Conservation (phyloP, 2,113 vertebrate genomes). For the Capreolus pygargus region DNA sequence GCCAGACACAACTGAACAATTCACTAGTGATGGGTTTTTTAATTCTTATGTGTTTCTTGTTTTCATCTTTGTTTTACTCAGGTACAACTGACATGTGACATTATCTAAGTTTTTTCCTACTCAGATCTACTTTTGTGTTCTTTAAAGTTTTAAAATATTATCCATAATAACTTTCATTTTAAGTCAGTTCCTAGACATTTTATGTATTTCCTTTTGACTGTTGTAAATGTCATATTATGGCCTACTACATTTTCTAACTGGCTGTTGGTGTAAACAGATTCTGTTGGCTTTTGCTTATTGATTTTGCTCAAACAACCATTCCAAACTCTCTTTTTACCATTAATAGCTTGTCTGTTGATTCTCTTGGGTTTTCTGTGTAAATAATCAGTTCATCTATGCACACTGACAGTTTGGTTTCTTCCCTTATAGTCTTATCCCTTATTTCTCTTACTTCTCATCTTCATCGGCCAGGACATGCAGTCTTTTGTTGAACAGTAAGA, state of each 20-base stretch:
- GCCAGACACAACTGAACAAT: not conserved
- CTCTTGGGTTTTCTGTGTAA: not conserved
- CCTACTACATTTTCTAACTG: not conserved
- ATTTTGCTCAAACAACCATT: constrained; percentile 20
- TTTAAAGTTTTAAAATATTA: not conserved
- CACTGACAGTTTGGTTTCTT: constrained; percentile 18
- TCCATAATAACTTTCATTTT: not conserved
- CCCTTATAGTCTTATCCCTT: not conserved
- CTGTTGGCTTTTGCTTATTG: not conserved
- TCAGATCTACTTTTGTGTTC: not conserved
- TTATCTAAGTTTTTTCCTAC: not conserved
- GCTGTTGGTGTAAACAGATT: not conserved
- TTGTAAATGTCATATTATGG: not conserved
- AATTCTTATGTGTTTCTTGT: not conserved
- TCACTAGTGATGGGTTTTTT: not conserved
- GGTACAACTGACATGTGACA: not conserved
- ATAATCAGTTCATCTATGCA: constrained; percentile 34
- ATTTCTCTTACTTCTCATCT: constrained; percentile 45
- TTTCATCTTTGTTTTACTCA: not conserved
- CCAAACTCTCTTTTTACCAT: not conserved
- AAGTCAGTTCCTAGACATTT: not conserved
- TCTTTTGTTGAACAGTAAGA: constrained; percentile 27
- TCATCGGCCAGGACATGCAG: not conserved
- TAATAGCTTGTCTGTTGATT: not conserved
- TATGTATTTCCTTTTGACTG: not conserved